Conservation (phyloP, 2,888 invertebrate species). For the Noctua pronuba region DNA sequence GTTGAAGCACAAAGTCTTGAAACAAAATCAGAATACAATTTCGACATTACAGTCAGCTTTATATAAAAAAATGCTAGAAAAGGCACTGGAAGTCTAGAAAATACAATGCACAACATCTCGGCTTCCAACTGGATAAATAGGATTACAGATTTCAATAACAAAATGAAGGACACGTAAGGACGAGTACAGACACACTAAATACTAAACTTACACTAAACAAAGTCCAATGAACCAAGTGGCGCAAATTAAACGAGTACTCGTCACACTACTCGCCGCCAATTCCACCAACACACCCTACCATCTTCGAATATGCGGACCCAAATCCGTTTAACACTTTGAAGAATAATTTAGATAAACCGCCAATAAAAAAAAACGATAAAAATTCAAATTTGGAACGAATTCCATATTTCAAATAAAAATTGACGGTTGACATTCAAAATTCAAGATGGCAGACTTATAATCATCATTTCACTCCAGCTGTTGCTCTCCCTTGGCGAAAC, state of each 20-base stretch:
- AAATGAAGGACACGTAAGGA: conserved; percentile 74
- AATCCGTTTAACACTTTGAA: neutral
- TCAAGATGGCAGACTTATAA: conserved; percentile 66
- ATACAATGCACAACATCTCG: neutral
- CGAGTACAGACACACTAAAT: conserved; percentile 82
- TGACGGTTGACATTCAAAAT: conserved; percentile 15
- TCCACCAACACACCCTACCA: conserved; percentile 65
- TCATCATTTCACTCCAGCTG: conserved; percentile 43
- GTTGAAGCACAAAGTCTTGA: neutral
- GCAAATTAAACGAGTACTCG: conserved; percentile 89
- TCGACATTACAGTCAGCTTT: neutral
- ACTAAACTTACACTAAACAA: conserved; percentile 81
- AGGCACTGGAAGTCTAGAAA: neutral
- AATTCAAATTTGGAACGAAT: neutral
- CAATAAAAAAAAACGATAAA: neutral
- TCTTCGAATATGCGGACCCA: conserved; percentile 40
- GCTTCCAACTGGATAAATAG: neutral
- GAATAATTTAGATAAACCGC: neutral
- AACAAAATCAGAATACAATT: neutral
- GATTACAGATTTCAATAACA: conserved; percentile 18
- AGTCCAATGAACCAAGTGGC: conserved; percentile 82
- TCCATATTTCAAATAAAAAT: neutral
- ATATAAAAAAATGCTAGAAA: neutral
- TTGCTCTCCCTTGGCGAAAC: conserved; percentile 64
- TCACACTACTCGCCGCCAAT: conserved; percentile 82